phyloP scores from a whole-genome alignment of 2,888 invertebrate species.

The Orchestes rusci region DNA sequence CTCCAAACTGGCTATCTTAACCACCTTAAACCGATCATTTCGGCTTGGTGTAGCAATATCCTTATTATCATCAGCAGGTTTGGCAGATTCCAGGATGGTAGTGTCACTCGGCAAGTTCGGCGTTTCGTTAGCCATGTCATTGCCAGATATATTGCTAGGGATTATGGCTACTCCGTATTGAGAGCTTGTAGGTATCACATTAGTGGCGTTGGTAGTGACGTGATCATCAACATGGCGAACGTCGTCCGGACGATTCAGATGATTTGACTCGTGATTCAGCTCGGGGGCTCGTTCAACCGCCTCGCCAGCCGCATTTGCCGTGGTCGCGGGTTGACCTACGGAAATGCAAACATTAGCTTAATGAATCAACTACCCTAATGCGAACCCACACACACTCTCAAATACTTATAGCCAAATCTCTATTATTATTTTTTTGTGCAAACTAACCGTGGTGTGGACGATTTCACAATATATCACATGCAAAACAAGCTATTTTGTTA shows the following conservation, averaged over 20 bases:
- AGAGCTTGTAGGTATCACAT: constrained; percentile 57
- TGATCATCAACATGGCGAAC: constrained; percentile 30
- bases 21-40: constrained; percentile 65
- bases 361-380: constrained; percentile 19
- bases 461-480: too few relatives aligned
- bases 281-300: constrained; percentile 32
- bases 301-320: constrained; percentile 37
- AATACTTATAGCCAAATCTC: too few relatives aligned
- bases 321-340: constrained; percentile 45
- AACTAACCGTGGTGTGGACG: too few relatives aligned
- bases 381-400: constrained; percentile 23
- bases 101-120: background rate
- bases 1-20: constrained; percentile 70
- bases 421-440: too few relatives aligned
- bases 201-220: constrained; percentile 35
- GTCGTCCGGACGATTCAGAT: constrained; percentile 31
- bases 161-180: constrained; percentile 59
- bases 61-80: constrained; percentile 47
- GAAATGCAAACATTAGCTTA: constrained; percentile 34
- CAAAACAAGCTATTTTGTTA: too few relatives aligned
- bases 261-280: constrained; percentile 26
- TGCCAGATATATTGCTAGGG: constrained; percentile 35
- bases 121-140: background rate
- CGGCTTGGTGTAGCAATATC: constrained; percentile 49
- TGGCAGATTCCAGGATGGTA: background rate